Evolutionary conservation across 1,140 invertebrate species (phyloP).

Genomic region (Conus ventricosus): DNA sequence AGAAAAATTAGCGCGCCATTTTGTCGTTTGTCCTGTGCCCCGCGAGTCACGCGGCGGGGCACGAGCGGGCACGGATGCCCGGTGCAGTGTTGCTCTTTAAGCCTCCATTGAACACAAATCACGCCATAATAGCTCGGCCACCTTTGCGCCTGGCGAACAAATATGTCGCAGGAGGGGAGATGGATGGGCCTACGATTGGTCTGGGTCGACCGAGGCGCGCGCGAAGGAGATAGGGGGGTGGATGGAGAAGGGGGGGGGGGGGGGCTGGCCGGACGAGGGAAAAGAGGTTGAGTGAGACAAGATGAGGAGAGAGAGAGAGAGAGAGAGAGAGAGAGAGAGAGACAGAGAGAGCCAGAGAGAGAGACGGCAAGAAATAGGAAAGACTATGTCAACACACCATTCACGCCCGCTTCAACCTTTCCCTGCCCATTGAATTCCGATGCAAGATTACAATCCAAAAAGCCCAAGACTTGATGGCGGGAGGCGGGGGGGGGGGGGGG

Average conservation of each 20-base stretch:
- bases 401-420: background rate
- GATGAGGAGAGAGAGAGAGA: background rate
- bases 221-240: background rate
- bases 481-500: background rate
- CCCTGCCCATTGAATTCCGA: slow-evolving; percentile 35
- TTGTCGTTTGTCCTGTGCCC: slow-evolving; percentile 35
- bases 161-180: slow-evolving; percentile 31
- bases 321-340: background rate
- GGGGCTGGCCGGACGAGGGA: background rate
- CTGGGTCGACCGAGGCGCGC: slow-evolving; percentile 28
- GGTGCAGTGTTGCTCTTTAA: slow-evolving; percentile 27
- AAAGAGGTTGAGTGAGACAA: background rate
- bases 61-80: slow-evolving; percentile 1
- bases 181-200: slow-evolving; percentile 39
- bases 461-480: slow-evolving; percentile 25
- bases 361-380: slow-evolving; percentile 2
- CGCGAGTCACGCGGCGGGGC: slow-evolving; percentile 26
- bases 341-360: background rate
- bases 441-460: slow-evolving; percentile 41
- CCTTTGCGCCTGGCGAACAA: slow-evolving; percentile 36
- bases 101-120: slow-evolving; percentile 39
- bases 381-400: slow-evolving; percentile 22
- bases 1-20: slow-evolving; percentile 38
- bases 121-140: slow-evolving; percentile 35
- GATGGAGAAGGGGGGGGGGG: background rate